phyloP scores from a whole-genome alignment of 1,140 invertebrate species.

The Streblospio benedicti region DNA sequence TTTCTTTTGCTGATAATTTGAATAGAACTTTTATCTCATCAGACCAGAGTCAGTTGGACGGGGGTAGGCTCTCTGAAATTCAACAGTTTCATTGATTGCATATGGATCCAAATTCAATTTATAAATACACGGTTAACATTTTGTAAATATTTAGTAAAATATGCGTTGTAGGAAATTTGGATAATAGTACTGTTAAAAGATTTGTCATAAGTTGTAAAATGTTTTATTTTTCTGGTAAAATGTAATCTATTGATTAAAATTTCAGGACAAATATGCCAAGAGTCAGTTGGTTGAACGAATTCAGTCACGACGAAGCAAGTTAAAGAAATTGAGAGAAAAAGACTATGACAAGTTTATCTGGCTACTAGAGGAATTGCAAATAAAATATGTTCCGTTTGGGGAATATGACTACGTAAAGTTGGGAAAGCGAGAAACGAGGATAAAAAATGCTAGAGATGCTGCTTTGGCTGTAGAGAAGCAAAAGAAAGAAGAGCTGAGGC shows the following conservation, averaged over 20 bases:
- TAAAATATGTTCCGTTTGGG: slow-evolving; percentile 59
- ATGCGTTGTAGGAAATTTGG: not conserved
- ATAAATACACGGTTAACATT: not conserved
- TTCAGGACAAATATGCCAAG: slow-evolving; percentile 52
- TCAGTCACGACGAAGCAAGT: slow-evolving; percentile 62
- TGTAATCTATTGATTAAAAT: slow-evolving; percentile 18
- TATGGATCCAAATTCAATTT: not conserved
- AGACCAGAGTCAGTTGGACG: too few species aligned
- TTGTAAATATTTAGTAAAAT: not conserved
- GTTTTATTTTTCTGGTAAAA: too few species aligned
- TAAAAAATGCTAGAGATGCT: slow-evolving; percentile 57
- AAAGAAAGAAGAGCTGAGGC: slow-evolving; percentile 58
- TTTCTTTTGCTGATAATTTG: not conserved
- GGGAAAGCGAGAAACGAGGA: slow-evolving; percentile 54
- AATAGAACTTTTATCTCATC: too few species aligned
- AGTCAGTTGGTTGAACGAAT: slow-evolving; percentile 61
- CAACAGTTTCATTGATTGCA: not conserved
- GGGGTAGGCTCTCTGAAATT: too few species aligned
- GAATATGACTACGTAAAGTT: slow-evolving; percentile 44
- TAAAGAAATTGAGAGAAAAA: slow-evolving; percentile 59
- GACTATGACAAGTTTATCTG: slow-evolving; percentile 80
- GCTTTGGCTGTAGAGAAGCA: slow-evolving; percentile 58
- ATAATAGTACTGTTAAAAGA: not conserved
- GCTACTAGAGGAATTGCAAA: slow-evolving; percentile 69
- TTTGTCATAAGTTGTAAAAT: not conserved